Base-by-base conservation (phyloP, 53 echinoderm and acorn worm genomes). In the Stichopus horrens region DNA sequence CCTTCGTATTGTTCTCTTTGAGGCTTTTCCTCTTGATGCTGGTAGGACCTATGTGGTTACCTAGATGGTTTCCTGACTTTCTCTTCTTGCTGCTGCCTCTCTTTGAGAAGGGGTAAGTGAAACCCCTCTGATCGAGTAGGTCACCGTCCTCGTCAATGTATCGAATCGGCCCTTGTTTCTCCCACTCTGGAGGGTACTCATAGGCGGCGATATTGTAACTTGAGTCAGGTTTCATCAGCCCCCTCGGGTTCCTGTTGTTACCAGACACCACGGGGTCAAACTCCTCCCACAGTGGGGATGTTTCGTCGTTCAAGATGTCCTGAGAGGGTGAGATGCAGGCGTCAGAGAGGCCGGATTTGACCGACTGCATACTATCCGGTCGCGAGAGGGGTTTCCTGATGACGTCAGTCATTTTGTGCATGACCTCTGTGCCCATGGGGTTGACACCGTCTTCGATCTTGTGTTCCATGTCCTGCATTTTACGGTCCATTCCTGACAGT, bases 81-180 rank as follows among this genome's bases (percentile, higher is more conserved):
- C 91, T 76, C 65, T 94, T 92, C 66, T 91, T 89, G 86, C 94
- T 94, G 19, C 91, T 91, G 5, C 91, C 88, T 7, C 93, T 79
- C 81, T 80, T 91, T 4, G 96, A 92, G 67, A 91, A 92, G 77
- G 94, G 94, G 88, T 89, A 89, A 22, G 74, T 87, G 75, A 54
- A 74, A 16, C 75, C 57, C n/a, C 74, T 55, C 55, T 87, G 74
- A 84, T 90, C 83, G 8, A 89, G 75, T 52, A 89, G 88, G 88
- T 97, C 97, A 19, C 93, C 92, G 14, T 97, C 97, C 77, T 97
- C 97, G 81, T 97, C 97, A 54, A 97, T 97, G 74, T 92, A 97
- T 55, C 94, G 91, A 75, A 97, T 97, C 73, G 97, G 97, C 92
- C 95, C 95, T 19, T 92, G 88, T 78, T 90, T 89, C 75, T 97